Conservation (phyloP, 2,888 invertebrate species). For the Eustalomyia histrio region DNA sequence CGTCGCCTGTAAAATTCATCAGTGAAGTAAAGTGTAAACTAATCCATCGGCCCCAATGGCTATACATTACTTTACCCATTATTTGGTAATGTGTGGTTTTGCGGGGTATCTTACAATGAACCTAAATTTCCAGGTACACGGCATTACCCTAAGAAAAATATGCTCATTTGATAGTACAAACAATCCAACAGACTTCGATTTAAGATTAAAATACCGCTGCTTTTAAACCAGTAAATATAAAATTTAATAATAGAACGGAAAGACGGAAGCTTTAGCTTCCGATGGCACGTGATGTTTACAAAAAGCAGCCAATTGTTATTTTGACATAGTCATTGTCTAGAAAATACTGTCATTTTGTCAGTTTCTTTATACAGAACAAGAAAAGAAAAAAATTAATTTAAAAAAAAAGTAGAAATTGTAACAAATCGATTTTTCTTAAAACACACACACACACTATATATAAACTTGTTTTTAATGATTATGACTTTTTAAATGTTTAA, state of each 20-base stretch:
- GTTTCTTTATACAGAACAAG: too few relatives aligned
- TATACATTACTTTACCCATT: too few relatives aligned
- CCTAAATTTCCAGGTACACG: too few relatives aligned
- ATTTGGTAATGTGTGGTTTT: too few relatives aligned
- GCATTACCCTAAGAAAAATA: too few relatives aligned
- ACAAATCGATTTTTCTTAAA: neutral
- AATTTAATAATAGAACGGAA: constrained; percentile 35
- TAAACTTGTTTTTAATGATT: neutral
- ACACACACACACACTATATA: neutral
- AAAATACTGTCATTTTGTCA: constrained; percentile 1
- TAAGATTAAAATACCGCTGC: constrained; percentile 14
- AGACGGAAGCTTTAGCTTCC: constrained; percentile 44
- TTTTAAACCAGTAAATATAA: neutral
- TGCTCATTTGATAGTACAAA: neutral
- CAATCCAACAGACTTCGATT: neutral
- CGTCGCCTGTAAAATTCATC: too few relatives aligned
- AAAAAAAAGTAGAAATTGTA: neutral
- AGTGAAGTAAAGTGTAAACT: too few relatives aligned
- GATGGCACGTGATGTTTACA: neutral
- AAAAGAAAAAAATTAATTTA: neutral
- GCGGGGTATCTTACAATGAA: too few relatives aligned
- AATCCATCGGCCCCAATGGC: too few relatives aligned
- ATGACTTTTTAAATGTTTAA: neutral
- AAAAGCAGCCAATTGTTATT: neutral
- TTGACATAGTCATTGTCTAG: neutral